Evolutionary conservation across 1,140 invertebrate genomes (phyloP).

Genomic region (Neomicropteryx cornuta): DNA sequence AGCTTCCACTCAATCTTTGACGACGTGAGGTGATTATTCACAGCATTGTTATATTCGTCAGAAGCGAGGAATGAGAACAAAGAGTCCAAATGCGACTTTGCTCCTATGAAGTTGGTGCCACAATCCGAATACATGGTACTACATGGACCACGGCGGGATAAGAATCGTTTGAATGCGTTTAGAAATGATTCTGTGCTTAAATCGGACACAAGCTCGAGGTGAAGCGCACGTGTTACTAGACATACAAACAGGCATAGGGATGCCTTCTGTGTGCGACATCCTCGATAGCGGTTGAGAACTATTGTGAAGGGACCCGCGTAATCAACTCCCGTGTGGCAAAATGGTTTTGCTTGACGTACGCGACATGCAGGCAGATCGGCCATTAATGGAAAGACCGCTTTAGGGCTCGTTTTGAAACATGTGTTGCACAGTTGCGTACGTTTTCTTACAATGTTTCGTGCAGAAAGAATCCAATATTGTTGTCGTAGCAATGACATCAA

Average conservation of each 20-base stretch:
- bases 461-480: constrained; percentile 20
- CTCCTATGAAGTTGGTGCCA: constrained; percentile 18
- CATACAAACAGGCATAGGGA: constrained; percentile 27
- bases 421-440: constrained; percentile 10
- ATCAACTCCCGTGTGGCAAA: constrained; percentile 21
- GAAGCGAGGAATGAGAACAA: background rate
- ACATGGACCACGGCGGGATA: constrained; percentile 18
- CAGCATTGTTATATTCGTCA: background rate
- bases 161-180: constrained; percentile 20
- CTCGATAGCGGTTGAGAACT: constrained; percentile 12
- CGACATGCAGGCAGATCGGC: constrained; percentile 18
- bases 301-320: constrained; percentile 24
- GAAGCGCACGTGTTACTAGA: constrained; percentile 23
- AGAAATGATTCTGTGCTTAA: constrained; percentile 22
- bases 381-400: constrained; percentile 15
- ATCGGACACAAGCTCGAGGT: constrained; percentile 23
- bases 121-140: constrained; percentile 16
- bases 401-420: constrained; percentile 12
- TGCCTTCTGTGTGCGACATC: constrained; percentile 19
- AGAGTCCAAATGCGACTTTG: constrained; percentile 3
- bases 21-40: constrained; percentile 5
- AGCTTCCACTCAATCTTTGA: constrained; percentile 10
- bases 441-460: constrained; percentile 12
- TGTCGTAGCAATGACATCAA: constrained; percentile 14
- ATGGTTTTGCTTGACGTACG: constrained; percentile 17